Evolutionary conservation across 1,140 invertebrate genomes (phyloP).

Genomic region (Whitmania pigra): DNA sequence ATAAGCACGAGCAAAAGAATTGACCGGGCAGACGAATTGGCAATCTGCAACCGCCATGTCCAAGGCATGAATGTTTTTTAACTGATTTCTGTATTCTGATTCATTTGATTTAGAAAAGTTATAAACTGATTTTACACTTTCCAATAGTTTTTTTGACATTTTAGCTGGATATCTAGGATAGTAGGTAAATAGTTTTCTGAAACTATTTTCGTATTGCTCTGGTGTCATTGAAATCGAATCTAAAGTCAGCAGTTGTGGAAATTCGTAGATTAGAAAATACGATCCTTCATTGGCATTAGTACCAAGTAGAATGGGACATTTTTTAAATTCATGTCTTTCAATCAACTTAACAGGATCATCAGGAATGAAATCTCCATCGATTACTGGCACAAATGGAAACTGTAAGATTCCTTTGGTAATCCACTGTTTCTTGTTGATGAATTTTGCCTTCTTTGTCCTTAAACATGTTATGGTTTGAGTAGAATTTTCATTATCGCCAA

Average conservation of each 20-base stretch:
- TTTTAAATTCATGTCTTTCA: conserved; percentile 73
- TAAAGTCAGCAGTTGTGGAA: conserved; percentile 25
- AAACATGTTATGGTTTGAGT: conserved; percentile 63
- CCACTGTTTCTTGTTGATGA: conserved; percentile 64
- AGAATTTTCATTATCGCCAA: conserved; percentile 35
- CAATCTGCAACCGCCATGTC: conserved; percentile 94
- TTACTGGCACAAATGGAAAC: conserved; percentile 70
- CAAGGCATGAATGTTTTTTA: conserved; percentile 67
- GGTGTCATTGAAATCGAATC: conserved; percentile 46
- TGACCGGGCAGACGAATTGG: conserved; percentile 87
- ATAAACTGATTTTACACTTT: conserved; percentile 52
- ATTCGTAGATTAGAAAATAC: conserved; percentile 81
- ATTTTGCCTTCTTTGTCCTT: too few relatives aligned
- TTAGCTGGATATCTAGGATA: conserved; percentile 32
- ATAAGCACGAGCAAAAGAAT: conserved; percentile 77
- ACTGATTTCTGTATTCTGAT: conserved; percentile 83
- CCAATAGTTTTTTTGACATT: conserved; percentile 46
- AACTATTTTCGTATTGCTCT: conserved; percentile 54
- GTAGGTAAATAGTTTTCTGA: conserved; percentile 27
- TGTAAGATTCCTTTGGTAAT: conserved; percentile 53
- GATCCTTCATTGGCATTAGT: conserved; percentile 80
- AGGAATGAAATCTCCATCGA: conserved; percentile 78
- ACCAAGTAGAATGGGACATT: conserved; percentile 78
- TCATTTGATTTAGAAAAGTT: conserved; percentile 36
- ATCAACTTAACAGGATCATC: conserved; percentile 67